phyloP scores from a whole-genome alignment of 2,113 vertebrate species.

The Thalassoma bifasciatum region DNA sequence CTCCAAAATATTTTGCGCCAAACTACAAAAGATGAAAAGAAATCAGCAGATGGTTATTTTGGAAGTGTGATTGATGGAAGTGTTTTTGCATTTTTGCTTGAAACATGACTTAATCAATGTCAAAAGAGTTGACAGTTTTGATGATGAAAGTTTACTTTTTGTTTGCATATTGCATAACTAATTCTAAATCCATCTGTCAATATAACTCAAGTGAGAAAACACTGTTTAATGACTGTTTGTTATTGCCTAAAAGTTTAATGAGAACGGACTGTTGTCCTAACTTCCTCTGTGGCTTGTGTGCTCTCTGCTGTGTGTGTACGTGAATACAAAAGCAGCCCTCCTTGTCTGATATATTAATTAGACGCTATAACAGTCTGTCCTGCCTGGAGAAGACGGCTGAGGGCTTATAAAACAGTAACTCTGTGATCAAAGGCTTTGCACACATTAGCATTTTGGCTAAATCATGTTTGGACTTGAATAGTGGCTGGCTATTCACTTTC shows the following conservation, averaged over 20 bases:
- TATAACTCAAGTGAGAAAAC: not conserved
- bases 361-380: conserved; percentile 58
- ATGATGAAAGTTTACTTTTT: not conserved
- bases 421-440: conserved; percentile 81
- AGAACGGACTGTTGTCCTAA: not conserved
- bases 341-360: conserved; percentile 66
- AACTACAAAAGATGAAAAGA: not conserved
- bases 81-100: not conserved
- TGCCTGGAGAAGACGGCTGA: conserved; percentile 74
- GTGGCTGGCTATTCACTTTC: conserved; percentile 53
- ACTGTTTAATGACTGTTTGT: not conserved
- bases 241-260: not conserved
- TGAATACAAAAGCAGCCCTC: conserved; percentile 11
- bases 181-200: not conserved
- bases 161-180: not conserved
- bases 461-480: conserved; percentile 65
- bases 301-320: conserved; percentile 1
- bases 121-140: not conserved
- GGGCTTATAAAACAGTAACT: conserved; percentile 71
- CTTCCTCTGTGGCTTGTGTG: conserved; percentile 15
- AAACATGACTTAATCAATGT: not conserved
- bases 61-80: not conserved
- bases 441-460: conserved; percentile 76
- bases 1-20: not conserved
- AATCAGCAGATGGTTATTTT: not conserved